phyloP scores from a whole-genome alignment of 2,797 vertebrate species.

The Aeoliscus strigatus region DNA sequence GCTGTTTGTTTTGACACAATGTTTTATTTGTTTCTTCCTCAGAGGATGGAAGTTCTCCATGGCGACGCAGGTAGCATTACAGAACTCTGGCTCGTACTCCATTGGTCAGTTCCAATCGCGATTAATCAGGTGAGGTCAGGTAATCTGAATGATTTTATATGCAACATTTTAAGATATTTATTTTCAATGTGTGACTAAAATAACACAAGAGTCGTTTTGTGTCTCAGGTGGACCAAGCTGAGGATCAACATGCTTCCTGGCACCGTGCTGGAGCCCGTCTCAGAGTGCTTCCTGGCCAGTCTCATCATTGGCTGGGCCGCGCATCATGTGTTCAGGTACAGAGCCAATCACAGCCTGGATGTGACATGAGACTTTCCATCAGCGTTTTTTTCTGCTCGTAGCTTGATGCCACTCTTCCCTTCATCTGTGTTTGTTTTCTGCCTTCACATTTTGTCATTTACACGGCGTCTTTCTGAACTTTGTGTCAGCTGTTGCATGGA shows the following conservation, averaged over 20 bases:
- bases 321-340: slow-evolving; percentile 89
- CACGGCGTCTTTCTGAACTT: no score
- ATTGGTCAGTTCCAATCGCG: slow-evolving; percentile 95
- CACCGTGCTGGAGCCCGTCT: slow-evolving; percentile 93
- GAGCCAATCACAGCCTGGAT: slow-evolving; percentile 4
- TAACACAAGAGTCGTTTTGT: not conserved
- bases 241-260: slow-evolving; percentile 96
- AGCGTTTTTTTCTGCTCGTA: no score
- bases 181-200: no score
- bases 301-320: slow-evolving; percentile 96
- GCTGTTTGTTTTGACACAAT: not conserved
- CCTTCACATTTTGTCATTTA: no score
- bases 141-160: slow-evolving; percentile 7
- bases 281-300: slow-evolving; percentile 95
- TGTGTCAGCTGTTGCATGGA: no score
- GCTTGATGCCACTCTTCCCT: no score
- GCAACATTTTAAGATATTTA: no score
- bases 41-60: slow-evolving; percentile 98
- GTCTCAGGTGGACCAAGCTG: slow-evolving; percentile 88
- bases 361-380: no score
- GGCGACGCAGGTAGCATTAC: slow-evolving; percentile 97
- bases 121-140: slow-evolving; percentile 74
- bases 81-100: slow-evolving; percentile 95
- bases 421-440: no score
- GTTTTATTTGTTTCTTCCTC: no score